These are phyloP conservation scores for Hypomesus transpacificus DNA, from an alignment of 2,113 vertebrate species.

Conservation along the genomic window DNA sequence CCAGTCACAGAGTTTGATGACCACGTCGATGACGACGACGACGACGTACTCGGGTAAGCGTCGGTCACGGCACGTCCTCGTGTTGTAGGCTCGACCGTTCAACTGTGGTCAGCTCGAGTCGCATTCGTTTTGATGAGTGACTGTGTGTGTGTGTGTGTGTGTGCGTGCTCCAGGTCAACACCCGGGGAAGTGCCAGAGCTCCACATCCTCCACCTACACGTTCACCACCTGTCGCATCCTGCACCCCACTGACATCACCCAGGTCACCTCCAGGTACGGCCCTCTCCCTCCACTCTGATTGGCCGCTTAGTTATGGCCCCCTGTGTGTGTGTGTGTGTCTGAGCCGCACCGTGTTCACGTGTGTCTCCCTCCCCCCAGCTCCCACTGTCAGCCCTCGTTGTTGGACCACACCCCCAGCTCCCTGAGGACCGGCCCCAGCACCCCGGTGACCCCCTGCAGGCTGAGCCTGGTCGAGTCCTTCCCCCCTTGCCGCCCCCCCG, in stretches of 20 bases:
- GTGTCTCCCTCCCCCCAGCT: constrained; percentile 49
- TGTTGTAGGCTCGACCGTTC: not conserved
- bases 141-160: not conserved
- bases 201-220: constrained; percentile 94
- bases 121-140: not conserved
- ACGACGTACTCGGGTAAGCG: constrained; percentile 68
- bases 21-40: constrained; percentile 48
- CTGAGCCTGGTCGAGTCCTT: constrained; percentile 82
- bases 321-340: not conserved
- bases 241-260: constrained; percentile 91
- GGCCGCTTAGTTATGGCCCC: not conserved
- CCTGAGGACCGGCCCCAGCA: constrained; percentile 72
- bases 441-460: constrained; percentile 78
- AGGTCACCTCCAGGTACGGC: constrained; percentile 86
- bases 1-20: constrained; percentile 60
- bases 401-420: constrained; percentile 71
- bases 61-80: not conserved
- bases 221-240: constrained; percentile 95
- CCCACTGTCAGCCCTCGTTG: constrained; percentile 60
- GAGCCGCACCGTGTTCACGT: not conserved
- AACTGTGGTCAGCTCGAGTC: too few relatives aligned
- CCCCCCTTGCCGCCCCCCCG: constrained; percentile 74
- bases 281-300: not conserved
- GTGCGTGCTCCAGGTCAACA: constrained; percentile 73
- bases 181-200: constrained; percentile 90